phyloP scores from a whole-genome alignment of 2,888 invertebrate species.

The Drosophila anceps region DNA sequence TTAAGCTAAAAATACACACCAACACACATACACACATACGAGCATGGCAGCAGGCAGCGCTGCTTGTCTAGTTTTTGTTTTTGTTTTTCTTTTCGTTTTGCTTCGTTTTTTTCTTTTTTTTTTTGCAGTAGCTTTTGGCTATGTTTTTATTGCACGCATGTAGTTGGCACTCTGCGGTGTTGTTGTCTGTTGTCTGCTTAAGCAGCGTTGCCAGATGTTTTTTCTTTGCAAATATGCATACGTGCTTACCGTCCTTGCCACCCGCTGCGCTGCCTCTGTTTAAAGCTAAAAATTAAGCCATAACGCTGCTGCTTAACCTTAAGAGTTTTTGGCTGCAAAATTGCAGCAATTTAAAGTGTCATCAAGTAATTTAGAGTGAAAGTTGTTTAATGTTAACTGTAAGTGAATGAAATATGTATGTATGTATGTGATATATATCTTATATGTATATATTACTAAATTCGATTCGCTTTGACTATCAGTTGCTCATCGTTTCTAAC shows the following conservation, averaged over 20 bases:
- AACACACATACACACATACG: conserved; percentile 9
- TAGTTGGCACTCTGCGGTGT: conserved; percentile 47
- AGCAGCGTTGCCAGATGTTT: conserved; percentile 61
- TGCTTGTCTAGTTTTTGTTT: conserved; percentile 30
- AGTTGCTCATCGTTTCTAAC: conserved; percentile 33
- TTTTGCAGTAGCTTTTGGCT: conserved; percentile 17
- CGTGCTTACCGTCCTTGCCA: not conserved
- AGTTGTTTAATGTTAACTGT: not conserved
- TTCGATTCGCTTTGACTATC: conserved; percentile 6
- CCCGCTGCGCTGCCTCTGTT: not conserved
- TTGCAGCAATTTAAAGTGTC: not conserved
- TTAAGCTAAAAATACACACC: conserved; percentile 55
- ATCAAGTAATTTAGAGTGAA: not conserved
- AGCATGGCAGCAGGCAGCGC: conserved; percentile 9
- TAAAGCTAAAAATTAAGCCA: conserved; percentile 16
- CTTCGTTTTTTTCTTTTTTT: conserved; percentile 5
- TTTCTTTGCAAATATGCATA: conserved; percentile 27
- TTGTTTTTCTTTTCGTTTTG: conserved; percentile 14
- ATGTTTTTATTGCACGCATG: conserved; percentile 56
- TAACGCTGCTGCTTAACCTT: not conserved
- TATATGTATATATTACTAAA: not conserved
- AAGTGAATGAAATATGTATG: not conserved
- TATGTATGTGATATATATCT: not conserved
- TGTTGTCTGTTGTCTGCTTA: conserved; percentile 48
- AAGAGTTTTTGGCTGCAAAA: not conserved